Evolutionary conservation across 2,888 invertebrate genomes (phyloP).

Genomic region (Dasypogon diadema): DNA sequence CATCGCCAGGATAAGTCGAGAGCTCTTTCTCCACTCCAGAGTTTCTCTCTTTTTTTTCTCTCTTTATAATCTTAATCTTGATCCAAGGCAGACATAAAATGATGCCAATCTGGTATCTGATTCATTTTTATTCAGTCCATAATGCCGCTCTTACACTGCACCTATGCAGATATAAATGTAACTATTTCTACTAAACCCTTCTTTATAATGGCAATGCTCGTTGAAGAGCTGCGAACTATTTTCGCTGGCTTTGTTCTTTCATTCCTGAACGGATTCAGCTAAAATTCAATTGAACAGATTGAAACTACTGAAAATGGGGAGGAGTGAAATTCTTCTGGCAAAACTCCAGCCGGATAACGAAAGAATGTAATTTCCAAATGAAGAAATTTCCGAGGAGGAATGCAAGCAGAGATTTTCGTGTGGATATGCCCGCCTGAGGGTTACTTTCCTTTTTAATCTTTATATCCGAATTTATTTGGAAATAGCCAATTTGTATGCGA

Average conservation of each 20-base stretch:
- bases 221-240: slow-evolving; percentile 12
- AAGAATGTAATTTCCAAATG: slow-evolving; percentile 34
- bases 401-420: neutral
- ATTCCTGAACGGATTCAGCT: slow-evolving; percentile 17
- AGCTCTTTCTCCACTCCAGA: too few species aligned
- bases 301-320: slow-evolving; percentile 22
- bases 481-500: too few species aligned
- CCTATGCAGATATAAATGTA: too few species aligned
- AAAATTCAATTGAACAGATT: slow-evolving; percentile 44
- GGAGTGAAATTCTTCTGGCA: slow-evolving; percentile 24
- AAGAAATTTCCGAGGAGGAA: slow-evolving; percentile 24
- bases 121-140: slow-evolving; percentile 25
- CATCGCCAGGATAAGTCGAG: neutral
- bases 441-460: too few species aligned
- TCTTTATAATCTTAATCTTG: neutral
- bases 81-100: slow-evolving; percentile 8
- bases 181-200: neutral
- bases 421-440: too few species aligned
- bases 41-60: too few species aligned
- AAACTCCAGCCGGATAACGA: slow-evolving; percentile 26
- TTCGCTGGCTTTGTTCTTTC: neutral
- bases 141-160: neutral
- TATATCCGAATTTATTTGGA: too few species aligned
- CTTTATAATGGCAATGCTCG: neutral
- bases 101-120: slow-evolving; percentile 35